Conservation (phyloP, 2,113 vertebrate species). For the Leptobrachium ailaonicum region DNA sequence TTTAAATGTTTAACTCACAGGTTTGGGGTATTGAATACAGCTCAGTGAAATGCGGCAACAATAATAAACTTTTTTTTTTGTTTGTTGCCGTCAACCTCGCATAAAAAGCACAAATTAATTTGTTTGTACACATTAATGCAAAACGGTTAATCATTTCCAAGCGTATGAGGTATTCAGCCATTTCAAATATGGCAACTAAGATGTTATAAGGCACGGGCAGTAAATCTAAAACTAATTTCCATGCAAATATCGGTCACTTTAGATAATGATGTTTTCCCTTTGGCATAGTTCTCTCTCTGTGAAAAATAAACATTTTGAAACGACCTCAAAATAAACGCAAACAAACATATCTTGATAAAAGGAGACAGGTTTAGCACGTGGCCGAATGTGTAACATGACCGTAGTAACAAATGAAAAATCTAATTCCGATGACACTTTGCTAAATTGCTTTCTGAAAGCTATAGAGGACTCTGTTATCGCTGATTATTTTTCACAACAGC, state of each 20-base stretch:
- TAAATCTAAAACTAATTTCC: constrained; percentile 30
- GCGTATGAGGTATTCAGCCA: background rate
- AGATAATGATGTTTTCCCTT: constrained; percentile 13
- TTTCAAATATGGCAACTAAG: background rate
- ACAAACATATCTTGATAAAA: background rate
- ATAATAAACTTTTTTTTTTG: constrained; percentile 11
- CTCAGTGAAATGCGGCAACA: background rate
- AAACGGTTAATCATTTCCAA: constrained; percentile 14
- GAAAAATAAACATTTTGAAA: constrained; percentile 5
- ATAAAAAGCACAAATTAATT: constrained; percentile 11
- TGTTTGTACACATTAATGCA: constrained; percentile 18
- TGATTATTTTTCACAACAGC: constrained; percentile 41
- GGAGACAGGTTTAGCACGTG: background rate
- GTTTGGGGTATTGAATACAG: background rate
- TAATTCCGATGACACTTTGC: constrained; percentile 2
- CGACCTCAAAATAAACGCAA: background rate
- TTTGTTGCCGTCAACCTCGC: background rate
- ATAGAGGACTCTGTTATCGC: constrained; percentile 32
- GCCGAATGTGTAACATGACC: background rate
- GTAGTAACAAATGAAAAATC: background rate
- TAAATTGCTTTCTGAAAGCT: constrained; percentile 30
- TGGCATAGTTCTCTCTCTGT: background rate
- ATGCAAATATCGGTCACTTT: constrained; percentile 26
- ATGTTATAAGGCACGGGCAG: constrained; percentile 1
- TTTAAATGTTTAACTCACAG: background rate